Base-by-base conservation (phyloP, 2,113 vertebrate genomes). In the Lonchura striata region DNA sequence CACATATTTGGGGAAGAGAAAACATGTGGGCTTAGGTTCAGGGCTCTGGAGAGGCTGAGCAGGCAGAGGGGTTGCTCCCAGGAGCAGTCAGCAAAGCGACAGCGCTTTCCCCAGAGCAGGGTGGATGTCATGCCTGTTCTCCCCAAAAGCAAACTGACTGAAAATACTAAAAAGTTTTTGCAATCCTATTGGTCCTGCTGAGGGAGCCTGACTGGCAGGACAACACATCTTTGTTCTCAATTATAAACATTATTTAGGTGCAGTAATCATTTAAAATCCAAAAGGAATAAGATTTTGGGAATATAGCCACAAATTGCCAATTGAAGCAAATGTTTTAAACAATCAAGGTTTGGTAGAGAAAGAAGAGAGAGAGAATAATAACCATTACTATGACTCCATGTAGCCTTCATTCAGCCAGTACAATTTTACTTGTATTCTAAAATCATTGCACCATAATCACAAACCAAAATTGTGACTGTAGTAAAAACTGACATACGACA, bases 191-290 rank as follows among this genome's bases (percentile, higher is more conserved):
- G 69, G 88, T 88, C 57, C 41, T 47, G 76, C 75, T 56, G 37
- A n/a, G 41, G 44, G 35, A 93, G 41, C 15, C 79, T 90, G 82
- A 83, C 52, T 63, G 61, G 53, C 41, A 75, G 37, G 65, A 96
- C 65, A 93, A 86, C 64, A 52, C 18, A 76, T 75, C 72, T 88
- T 94, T 96, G 82, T 78, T 95, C 90, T 72, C 82, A 81, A 88
- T 76, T 96, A 65, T 86, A 97, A 92, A 57, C 28, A 53, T 75
- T 86, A 79, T 65, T 86, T 95, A 37, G 53, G 27, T 0, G 0
- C 44, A 53, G 37, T 18, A 88, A 82, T 92, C 60, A 88, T 82
- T 94, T 84, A 78, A 94, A 96, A 95, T n/a, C 33, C 52, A 71
- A 46, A 10, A 77, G 27, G 68, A 92, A 60, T 75, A 74, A 41